Conservation (phyloP, 2,888 invertebrate genomes). For the Papilio demoleus region DNA sequence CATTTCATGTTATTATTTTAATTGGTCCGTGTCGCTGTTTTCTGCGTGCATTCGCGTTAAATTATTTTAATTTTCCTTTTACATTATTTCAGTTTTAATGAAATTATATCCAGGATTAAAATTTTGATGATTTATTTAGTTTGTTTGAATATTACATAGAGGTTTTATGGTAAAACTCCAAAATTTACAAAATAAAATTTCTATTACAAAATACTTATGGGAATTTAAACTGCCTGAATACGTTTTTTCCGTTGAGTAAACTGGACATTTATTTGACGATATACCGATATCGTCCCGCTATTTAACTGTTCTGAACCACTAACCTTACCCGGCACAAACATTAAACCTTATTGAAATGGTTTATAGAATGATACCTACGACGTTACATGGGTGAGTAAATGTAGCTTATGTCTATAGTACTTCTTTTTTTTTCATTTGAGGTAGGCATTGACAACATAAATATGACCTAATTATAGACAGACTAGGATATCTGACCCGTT, state of each 20-base stretch:
- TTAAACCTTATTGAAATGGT: conserved; percentile 5
- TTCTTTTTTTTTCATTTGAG: not conserved
- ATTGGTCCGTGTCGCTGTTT: conserved; percentile 13
- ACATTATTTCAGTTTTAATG: not conserved
- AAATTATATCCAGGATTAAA: not conserved
- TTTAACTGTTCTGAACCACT: conserved; percentile 1
- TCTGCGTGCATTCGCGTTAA: conserved; percentile 1
- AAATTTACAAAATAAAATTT: not conserved
- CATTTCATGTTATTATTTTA: conserved; percentile 19
- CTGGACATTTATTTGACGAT: too few relatives aligned
- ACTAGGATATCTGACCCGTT: too few relatives aligned
- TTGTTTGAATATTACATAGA: conserved; percentile 1
- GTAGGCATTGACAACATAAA: not conserved
- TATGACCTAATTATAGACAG: too few relatives aligned
- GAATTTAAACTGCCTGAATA: too few relatives aligned
- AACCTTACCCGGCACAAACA: not conserved
- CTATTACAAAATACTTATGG: too few relatives aligned
- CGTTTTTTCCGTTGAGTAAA: too few relatives aligned
- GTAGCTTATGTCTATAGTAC: not conserved
- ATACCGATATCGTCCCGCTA: not conserved
- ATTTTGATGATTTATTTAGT: not conserved
- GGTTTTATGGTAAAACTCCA: too few relatives aligned
- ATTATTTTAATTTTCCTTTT: conserved; percentile 17
- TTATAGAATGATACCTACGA: not conserved
- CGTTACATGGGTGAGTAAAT: not conserved